Evolutionary conservation across 2,113 vertebrate genomes (phyloP).

Genomic region (Hoplias malabaricus): DNA sequence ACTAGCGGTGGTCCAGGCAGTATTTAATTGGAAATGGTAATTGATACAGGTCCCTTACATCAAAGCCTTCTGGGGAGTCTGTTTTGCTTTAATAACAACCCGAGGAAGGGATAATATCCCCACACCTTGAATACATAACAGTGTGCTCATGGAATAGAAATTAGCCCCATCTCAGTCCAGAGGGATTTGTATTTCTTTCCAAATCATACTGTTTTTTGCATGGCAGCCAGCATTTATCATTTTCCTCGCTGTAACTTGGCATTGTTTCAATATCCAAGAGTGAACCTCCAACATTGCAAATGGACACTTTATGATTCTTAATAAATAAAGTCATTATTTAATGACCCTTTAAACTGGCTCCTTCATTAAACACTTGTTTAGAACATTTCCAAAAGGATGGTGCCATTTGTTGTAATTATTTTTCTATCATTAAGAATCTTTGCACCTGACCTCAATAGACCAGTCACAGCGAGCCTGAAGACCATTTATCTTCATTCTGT

Average conservation of each 20-base stretch:
- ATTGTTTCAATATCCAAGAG: background rate
- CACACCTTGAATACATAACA: slow-evolving; percentile 17
- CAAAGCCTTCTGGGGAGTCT: slow-evolving; percentile 11
- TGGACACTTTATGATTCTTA: background rate
- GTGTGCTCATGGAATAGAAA: slow-evolving; percentile 17
- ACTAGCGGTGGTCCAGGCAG: slow-evolving; percentile 9
- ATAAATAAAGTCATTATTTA: background rate
- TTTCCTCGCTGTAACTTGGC: background rate
- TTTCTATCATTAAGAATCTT: background rate
- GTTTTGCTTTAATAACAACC: slow-evolving; percentile 23
- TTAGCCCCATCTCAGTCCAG: background rate
- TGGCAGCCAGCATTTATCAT: background rate
- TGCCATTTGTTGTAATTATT: slow-evolving; percentile 32
- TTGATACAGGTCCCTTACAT: slow-evolving; percentile 33
- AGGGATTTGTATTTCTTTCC: background rate
- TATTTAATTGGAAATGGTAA: slow-evolving; percentile 51
- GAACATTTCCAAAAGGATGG: slow-evolving; percentile 10
- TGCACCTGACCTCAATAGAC: slow-evolving; percentile 14
- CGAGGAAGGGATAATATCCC: background rate
- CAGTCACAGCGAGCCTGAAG: background rate
- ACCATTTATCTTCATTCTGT: slow-evolving; percentile 1
- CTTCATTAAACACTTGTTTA: background rate
- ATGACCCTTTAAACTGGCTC: slow-evolving; percentile 25
- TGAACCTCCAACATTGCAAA: slow-evolving; percentile 2
- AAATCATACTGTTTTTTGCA: background rate